These are phyloP conservation scores for Ascaphus truei DNA, from an alignment of 2,113 vertebrate species.

Conservation along the genomic window DNA sequence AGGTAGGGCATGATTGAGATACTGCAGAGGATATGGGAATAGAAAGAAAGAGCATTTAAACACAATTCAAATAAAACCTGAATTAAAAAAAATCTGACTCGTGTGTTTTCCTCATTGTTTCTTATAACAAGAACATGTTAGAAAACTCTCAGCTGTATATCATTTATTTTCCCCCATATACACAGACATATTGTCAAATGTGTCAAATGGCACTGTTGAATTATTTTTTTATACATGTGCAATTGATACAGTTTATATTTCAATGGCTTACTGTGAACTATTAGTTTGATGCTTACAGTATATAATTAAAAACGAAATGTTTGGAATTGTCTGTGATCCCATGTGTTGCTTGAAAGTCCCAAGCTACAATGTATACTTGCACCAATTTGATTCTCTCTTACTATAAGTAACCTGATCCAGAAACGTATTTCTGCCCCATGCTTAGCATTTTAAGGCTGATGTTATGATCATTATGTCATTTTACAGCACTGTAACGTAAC, in stretches of 20 bases:
- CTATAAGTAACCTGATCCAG: background rate
- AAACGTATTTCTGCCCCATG: background rate
- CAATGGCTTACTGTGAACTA: background rate
- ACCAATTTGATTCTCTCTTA: background rate
- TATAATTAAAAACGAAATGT: background rate
- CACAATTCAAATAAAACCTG: too few relatives aligned
- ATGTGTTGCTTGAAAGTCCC: background rate
- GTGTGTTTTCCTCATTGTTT: too few relatives aligned
- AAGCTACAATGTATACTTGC: background rate
- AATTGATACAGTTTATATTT: background rate
- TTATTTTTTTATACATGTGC: background rate
- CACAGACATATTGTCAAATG: constrained; percentile 1
- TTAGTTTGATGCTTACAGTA: background rate
- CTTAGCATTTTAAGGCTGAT: background rate
- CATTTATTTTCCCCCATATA: background rate
- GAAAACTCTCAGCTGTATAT: constrained; percentile 1
- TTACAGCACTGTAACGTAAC: background rate
- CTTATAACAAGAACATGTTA: too few relatives aligned
- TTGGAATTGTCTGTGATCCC: background rate
- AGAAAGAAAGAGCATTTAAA: too few relatives aligned
- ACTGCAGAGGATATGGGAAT: background rate
- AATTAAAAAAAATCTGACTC: too few relatives aligned
- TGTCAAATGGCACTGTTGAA: background rate
- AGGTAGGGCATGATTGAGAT: background rate
- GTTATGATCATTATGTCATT: background rate